Conservation (phyloP, 1,140 invertebrate species). For the Zaprionus lachaisei region DNA sequence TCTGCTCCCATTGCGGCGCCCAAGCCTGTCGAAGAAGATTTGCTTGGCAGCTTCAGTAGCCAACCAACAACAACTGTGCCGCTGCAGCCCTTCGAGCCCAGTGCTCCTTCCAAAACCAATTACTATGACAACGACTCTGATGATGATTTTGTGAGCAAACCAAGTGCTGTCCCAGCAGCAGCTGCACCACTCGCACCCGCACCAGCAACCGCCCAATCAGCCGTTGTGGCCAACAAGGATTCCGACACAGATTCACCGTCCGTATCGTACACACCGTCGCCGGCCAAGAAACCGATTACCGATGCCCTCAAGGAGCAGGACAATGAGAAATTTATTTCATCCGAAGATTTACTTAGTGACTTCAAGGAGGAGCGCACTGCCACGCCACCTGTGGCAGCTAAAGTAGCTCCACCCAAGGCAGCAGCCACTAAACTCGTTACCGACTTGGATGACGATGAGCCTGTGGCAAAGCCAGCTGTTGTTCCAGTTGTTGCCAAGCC, state of each 20-base stretch:
- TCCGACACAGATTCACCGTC: constrained; percentile 78
- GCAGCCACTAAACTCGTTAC: constrained; percentile 49
- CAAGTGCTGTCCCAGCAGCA: constrained; percentile 22
- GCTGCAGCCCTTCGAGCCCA: constrained; percentile 54
- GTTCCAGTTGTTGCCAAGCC: constrained; percentile 45
- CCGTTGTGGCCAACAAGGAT: constrained; percentile 57
- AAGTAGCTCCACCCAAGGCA: constrained; percentile 20
- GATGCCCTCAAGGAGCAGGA: constrained; percentile 82
- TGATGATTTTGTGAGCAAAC: constrained; percentile 47
- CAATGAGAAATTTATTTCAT: constrained; percentile 83
- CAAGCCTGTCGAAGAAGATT: constrained; percentile 51
- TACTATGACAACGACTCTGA: constrained; percentile 59
- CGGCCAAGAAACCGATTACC: constrained; percentile 78
- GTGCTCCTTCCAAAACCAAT: constrained; percentile 46
- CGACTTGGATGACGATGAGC: constrained; percentile 76
- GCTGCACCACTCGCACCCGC: constrained; percentile 21
- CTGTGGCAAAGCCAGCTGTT: constrained; percentile 35
- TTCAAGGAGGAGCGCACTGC: constrained; percentile 78
- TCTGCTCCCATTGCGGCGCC: constrained; percentile 1
- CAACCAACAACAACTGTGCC: constrained; percentile 37
- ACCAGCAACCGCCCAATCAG: constrained; percentile 16
- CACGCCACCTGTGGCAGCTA: constrained; percentile 44
- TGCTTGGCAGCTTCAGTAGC: constrained; percentile 65
- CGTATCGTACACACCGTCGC: constrained; percentile 72
- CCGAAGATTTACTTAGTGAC: constrained; percentile 79